Conservation (phyloP, 2,888 invertebrate genomes). For the Diaprepes abbreviatus region DNA sequence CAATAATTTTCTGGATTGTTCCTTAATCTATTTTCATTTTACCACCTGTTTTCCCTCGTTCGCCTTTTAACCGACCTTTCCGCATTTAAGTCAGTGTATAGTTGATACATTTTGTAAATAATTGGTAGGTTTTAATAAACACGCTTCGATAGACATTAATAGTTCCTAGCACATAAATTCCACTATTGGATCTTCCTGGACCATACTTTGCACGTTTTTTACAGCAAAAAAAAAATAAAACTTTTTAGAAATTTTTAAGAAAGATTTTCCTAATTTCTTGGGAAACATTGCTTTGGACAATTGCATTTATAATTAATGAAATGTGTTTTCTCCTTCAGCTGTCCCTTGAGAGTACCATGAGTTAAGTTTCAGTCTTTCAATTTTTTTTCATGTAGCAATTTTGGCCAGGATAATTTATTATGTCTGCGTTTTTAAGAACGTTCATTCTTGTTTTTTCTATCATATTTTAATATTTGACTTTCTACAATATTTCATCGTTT, state of each 20-base stretch:
- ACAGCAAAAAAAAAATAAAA: no score
- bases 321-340: conserved; percentile 11
- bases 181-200: conserved; percentile 33
- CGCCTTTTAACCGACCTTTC: conserved; percentile 30
- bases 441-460: neutral
- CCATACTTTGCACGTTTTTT: conserved; percentile 31
- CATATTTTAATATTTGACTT: no score
- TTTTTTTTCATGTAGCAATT: conserved; percentile 35
- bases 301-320: conserved; percentile 36
- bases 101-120: conserved; percentile 31
- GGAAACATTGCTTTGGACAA: conserved; percentile 34
- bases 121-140: conserved; percentile 43
- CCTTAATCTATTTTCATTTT: conserved; percentile 41
- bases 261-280: conserved; percentile 33
- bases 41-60: conserved; percentile 21
- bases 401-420: conserved; percentile 41
- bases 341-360: conserved; percentile 38
- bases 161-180: conserved; percentile 39
- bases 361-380: conserved; percentile 41
- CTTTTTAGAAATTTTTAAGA: conserved; percentile 38
- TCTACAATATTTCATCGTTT: no score
- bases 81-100: conserved; percentile 36
- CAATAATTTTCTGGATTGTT: conserved; percentile 42
- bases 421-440: conserved; percentile 34
- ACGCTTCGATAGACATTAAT: conserved; percentile 41